Percentiles rank a stretch among this genome's conserved stretches.
Evolutionary conservation across 2,888 invertebrate species (phyloP).

Genomic region (Plagodis pulveraria): DNA sequence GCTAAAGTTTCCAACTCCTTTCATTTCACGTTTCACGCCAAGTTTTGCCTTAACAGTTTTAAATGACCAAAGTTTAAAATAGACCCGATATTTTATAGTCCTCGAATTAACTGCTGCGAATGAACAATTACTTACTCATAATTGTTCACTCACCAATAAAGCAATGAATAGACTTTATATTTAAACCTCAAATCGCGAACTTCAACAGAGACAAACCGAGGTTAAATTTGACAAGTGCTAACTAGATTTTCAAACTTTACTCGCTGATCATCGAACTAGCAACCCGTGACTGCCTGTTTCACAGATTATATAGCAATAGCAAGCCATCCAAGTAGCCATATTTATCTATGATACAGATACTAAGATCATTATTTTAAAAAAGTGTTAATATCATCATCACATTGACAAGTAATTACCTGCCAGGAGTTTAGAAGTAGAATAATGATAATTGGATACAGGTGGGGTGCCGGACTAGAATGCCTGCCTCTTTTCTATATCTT

Average conservation of each 20-base stretch:
- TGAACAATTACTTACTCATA: slow-evolving; percentile 19
- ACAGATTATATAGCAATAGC: slow-evolving; percentile 14
- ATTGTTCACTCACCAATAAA: slow-evolving; percentile 19
- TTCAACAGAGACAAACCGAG: slow-evolving; percentile 21
- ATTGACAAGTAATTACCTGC: too few species aligned
- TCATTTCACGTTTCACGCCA: neutral
- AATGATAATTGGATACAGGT: too few species aligned
- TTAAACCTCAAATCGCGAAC: slow-evolving; percentile 20
- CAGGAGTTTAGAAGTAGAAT: too few species aligned
- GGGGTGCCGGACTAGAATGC: too few species aligned
- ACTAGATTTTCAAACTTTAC: slow-evolving; percentile 23
- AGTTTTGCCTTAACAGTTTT: neutral
- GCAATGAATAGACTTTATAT: slow-evolving; percentile 23
- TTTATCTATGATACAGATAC: too few species aligned
- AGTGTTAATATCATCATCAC: too few species aligned
- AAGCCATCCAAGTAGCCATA: neutral
- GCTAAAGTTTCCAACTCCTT: too few species aligned
- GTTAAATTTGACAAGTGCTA: slow-evolving; percentile 26
- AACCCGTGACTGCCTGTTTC: slow-evolving; percentile 9
- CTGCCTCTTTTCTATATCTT: too few species aligned
- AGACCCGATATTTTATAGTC: slow-evolving; percentile 9
- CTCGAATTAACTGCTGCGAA: slow-evolving; percentile 6
- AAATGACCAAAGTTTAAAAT: slow-evolving; percentile 7
- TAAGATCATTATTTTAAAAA: too few species aligned
- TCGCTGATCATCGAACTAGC: slow-evolving; percentile 18